Conservation (phyloP, 2,888 invertebrate genomes). For the Atethmia centrago region DNA sequence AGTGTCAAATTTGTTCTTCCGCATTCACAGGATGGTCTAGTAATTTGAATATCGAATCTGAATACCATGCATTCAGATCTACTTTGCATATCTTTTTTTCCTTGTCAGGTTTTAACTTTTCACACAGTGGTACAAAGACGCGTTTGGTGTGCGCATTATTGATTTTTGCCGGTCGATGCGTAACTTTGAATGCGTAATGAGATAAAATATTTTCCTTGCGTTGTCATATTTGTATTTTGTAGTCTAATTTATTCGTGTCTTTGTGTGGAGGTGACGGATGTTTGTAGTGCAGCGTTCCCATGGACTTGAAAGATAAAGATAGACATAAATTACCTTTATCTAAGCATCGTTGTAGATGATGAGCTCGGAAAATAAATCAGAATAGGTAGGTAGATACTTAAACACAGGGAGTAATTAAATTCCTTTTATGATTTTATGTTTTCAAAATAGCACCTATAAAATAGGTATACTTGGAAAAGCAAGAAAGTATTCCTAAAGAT, state of each 20-base stretch:
- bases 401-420: not conserved
- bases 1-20: conserved; percentile 90
- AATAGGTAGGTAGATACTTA: not conserved
- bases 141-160: conserved; percentile 70
- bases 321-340: conserved; percentile 42
- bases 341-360: not conserved
- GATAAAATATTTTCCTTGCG: conserved; percentile 88
- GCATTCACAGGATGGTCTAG: conserved; percentile 80
- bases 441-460: no score
- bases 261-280: conserved; percentile 77
- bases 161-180: conserved; percentile 78
- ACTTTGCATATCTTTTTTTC: conserved; percentile 85
- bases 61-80: conserved; percentile 78
- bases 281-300: conserved; percentile 64
- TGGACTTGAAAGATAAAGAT: conserved; percentile 36
- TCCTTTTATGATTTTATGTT: not conserved
- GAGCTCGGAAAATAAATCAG: not conserved
- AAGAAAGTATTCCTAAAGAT: not conserved
- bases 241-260: conserved; percentile 76
- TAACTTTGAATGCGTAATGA: conserved; percentile 85
- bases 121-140: conserved; percentile 79
- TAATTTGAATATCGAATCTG: conserved; percentile 87
- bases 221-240: conserved; percentile 86
- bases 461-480: not conserved
- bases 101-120: conserved; percentile 77